phyloP scores from a whole-genome alignment of 2,888 invertebrate genomes.

The Leuctra nigra region DNA sequence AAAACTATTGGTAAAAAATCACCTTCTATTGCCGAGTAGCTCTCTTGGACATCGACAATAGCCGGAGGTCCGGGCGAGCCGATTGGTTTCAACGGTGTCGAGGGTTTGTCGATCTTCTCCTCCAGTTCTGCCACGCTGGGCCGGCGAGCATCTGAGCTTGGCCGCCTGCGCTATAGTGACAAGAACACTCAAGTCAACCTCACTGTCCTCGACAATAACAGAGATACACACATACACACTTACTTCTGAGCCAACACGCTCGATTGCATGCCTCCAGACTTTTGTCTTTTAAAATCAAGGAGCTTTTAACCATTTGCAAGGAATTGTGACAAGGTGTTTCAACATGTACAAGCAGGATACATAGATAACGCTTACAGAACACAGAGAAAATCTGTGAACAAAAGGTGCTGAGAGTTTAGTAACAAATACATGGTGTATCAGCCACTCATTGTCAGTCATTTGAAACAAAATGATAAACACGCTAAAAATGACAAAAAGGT shows the following conservation, averaged over 20 bases:
- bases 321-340: too few relatives aligned
- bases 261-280: too few relatives aligned
- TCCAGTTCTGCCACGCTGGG: slow-evolving; percentile 87
- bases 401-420: not conserved
- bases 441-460: not conserved
- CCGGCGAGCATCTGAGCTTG: slow-evolving; percentile 83
- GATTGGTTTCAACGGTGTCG: slow-evolving; percentile 74
- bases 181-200: slow-evolving; percentile 11
- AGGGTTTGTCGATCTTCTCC: slow-evolving; percentile 84
- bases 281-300: too few relatives aligned
- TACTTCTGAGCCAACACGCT: too few relatives aligned
- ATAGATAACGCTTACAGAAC: not conserved
- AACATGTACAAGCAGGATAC: not conserved
- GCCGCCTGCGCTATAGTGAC: slow-evolving; percentile 62
- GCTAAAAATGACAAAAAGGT: not conserved
- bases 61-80: slow-evolving; percentile 80
- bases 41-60: slow-evolving; percentile 90
- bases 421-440: not conserved
- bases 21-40: slow-evolving; percentile 97
- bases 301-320: too few relatives aligned
- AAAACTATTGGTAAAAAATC: too few relatives aligned
- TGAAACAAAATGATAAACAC: not conserved
- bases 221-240: too few relatives aligned
- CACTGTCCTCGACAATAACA: too few relatives aligned
- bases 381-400: not conserved